These are phyloP conservation scores for Uloborus plumipes DNA, from an alignment of 2,888 invertebrate genomes.

Conservation along the genomic window DNA sequence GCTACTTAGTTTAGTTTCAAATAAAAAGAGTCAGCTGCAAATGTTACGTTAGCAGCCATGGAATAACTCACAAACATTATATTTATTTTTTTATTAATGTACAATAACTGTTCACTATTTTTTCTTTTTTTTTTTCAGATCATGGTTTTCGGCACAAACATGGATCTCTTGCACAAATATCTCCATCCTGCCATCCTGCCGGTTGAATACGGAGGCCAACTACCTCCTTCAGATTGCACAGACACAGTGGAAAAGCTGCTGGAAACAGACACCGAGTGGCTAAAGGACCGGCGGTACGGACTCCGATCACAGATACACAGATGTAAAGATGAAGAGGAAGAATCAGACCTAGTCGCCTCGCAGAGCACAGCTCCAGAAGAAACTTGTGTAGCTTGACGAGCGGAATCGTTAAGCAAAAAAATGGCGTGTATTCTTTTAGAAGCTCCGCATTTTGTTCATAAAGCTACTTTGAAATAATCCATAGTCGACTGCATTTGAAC, in stretches of 20 bases:
- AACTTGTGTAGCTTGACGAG: conserved; percentile 29
- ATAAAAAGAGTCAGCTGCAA: no score
- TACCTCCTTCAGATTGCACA: conserved; percentile 36
- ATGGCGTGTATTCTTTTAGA: no score
- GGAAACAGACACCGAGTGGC: conserved; percentile 34
- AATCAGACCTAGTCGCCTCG: conserved; percentile 1
- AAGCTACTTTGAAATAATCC: no score
- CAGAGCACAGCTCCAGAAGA: conserved; percentile 11
- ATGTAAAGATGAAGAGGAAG: conserved; percentile 33
- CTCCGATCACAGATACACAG: conserved; percentile 2
- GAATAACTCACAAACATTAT: no score
- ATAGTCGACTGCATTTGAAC: no score
- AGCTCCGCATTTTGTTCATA: no score
- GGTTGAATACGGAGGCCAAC: conserved; percentile 42
- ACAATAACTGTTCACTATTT: no score
- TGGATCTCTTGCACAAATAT: conserved; percentile 46
- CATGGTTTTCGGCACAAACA: conserved; percentile 42
- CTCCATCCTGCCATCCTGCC: conserved; percentile 52
- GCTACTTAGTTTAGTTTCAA: no score
- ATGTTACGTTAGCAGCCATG: no score
- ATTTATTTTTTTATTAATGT: no score
- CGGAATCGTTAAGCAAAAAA: background rate
- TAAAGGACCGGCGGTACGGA: conserved; percentile 26
- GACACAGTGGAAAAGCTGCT: conserved; percentile 33
- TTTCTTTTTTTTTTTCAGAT: conserved; percentile 10